Conservation (phyloP, 2,797 vertebrate genomes). For the Pygocentrus nattereri region DNA sequence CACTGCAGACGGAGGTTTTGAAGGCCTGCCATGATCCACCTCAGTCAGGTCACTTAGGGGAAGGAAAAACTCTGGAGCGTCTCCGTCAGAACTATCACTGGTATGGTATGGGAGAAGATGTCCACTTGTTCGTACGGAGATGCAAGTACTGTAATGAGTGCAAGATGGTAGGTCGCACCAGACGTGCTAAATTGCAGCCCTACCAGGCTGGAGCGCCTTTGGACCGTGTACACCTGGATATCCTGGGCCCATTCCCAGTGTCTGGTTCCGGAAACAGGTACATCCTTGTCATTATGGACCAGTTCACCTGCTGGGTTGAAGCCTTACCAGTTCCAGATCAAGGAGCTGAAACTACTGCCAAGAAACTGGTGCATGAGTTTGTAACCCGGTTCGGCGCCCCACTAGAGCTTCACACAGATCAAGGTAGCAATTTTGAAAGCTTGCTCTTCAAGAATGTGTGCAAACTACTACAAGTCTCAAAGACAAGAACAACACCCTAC, state of each 20-base stretch:
- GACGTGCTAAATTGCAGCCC: slow-evolving; percentile 46
- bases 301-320: slow-evolving; percentile 44
- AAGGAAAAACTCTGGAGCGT: slow-evolving; percentile 1
- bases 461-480: not conserved
- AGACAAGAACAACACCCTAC: too few relatives aligned
- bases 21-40: slow-evolving; percentile 35
- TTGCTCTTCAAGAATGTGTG: not conserved
- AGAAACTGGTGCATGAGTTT: not conserved
- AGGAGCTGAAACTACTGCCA: slow-evolving; percentile 38
- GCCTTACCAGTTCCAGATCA: slow-evolving; percentile 30
- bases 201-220: too few relatives aligned
- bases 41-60: slow-evolving; percentile 38
- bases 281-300: slow-evolving; percentile 44
- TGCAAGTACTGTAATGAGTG: slow-evolving; percentile 28
- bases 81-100: slow-evolving; percentile 31
- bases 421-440: not conserved
- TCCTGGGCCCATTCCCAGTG: slow-evolving; percentile 23
- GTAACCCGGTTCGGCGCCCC: not conserved
- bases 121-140: slow-evolving; percentile 26
- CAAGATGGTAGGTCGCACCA: slow-evolving; percentile 1
- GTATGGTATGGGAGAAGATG: slow-evolving; percentile 49
- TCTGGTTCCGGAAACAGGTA: slow-evolving; percentile 37
- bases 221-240: too few relatives aligned
- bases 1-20: slow-evolving; percentile 25
- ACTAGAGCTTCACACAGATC: not conserved